phyloP scores from a whole-genome alignment of 2,113 vertebrate genomes.

The Odocoileus virginianus region DNA sequence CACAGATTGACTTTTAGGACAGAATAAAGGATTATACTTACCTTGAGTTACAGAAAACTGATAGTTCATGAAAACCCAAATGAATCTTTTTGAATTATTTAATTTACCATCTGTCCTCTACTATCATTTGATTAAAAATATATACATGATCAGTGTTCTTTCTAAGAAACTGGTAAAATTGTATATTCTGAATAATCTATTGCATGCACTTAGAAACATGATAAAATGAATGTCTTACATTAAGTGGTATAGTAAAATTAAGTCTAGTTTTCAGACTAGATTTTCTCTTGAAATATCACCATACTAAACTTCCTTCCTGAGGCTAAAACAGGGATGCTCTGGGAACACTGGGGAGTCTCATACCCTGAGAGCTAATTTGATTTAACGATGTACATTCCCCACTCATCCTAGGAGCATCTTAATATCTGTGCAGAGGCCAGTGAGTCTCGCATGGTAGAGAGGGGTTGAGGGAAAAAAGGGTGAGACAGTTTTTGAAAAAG shows the following conservation, averaged over 20 bases:
- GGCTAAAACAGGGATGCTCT: not conserved
- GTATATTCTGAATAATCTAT: not conserved
- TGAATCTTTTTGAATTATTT: constrained; percentile 27
- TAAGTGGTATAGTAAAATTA: not conserved
- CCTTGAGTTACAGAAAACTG: not conserved
- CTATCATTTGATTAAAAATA: not conserved
- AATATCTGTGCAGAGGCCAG: not conserved
- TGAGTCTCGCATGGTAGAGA: not conserved
- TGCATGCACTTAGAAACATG: not conserved
- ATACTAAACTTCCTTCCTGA: not conserved
- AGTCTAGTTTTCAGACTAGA: not conserved
- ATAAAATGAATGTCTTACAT: not conserved
- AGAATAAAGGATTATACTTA: constrained; percentile 11
- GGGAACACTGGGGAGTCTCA: not conserved
- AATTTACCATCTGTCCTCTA: not conserved
- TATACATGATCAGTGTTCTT: not conserved
- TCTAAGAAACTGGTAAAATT: constrained; percentile 11
- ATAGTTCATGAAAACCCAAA: not conserved
- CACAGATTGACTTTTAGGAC: not conserved
- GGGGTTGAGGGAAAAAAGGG: not conserved
- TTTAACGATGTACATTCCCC: not conserved
- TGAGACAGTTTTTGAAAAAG: not conserved
- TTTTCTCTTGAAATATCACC: constrained; percentile 9
- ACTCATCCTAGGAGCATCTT: not conserved
- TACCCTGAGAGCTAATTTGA: not conserved